These are phyloP conservation scores for Miniopterus natalensis DNA, from an alignment of 2,113 vertebrate species.

Conservation along the genomic window DNA sequence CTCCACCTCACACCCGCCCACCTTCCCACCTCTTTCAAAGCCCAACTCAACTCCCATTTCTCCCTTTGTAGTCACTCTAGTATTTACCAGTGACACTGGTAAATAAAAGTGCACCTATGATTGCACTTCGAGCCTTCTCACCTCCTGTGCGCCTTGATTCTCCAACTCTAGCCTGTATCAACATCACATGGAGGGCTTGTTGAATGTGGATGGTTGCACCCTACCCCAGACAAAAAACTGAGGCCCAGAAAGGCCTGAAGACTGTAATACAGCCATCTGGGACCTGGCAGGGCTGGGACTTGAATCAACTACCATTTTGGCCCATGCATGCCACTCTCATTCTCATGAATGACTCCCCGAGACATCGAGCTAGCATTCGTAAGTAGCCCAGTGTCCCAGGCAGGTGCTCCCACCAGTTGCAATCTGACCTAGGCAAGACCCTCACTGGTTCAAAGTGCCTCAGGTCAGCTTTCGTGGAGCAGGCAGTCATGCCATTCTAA, in stretches of 20 bases:
- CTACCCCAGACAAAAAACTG: neutral
- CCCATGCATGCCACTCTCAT: neutral
- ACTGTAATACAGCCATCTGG: neutral
- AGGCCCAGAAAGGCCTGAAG: neutral
- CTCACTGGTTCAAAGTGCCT: neutral
- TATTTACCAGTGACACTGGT: neutral
- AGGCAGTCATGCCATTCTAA: neutral
- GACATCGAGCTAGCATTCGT: neutral
- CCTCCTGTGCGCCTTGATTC: neutral
- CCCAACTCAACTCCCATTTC: neutral
- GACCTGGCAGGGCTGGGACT: neutral
- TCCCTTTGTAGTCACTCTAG: neutral
- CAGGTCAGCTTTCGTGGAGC: neutral
- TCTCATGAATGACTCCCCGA: neutral
- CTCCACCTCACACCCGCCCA: neutral
- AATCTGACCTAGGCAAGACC: neutral
- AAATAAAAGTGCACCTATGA: neutral
- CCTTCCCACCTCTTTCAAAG: neutral
- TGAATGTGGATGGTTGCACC: neutral
- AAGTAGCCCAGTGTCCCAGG: neutral
- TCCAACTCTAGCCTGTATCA: neutral
- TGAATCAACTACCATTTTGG: neutral
- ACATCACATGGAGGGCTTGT: neutral
- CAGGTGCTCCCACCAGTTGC: neutral
- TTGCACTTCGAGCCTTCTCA: neutral